Percentiles rank a stretch among this genome's conserved stretches.
Conservation (phyloP, 2,113 vertebrate genomes). For the Peromyscus maniculatus region DNA sequence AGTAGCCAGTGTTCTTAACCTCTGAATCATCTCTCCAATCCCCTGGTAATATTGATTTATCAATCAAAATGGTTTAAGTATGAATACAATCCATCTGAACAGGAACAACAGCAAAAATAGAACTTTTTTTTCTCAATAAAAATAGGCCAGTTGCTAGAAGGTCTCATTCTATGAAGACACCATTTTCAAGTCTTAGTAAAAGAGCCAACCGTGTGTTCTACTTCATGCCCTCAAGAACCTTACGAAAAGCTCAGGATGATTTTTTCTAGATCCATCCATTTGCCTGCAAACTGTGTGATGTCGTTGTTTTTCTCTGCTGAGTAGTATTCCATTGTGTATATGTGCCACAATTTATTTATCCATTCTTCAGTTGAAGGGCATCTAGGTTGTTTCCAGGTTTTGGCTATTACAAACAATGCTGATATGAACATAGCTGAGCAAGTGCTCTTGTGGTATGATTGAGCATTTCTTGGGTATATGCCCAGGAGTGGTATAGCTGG, state of each 20-base stretch:
- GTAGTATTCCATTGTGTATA: too few relatives aligned
- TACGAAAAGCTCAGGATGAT: constrained; percentile 65
- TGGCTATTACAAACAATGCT: too few relatives aligned
- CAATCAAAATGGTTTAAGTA: constrained; percentile 1
- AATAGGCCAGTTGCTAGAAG: constrained; percentile 31
- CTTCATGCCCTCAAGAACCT: neutral
- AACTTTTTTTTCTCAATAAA: constrained; percentile 27
- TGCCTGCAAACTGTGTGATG: too few relatives aligned
- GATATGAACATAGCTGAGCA: too few relatives aligned
- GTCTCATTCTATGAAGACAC: constrained; percentile 58
- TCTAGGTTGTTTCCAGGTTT: too few relatives aligned
- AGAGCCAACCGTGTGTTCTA: constrained; percentile 57
- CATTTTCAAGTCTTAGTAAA: constrained; percentile 68
- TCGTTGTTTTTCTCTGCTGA: too few relatives aligned
- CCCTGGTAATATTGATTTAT: neutral
- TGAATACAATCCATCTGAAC: constrained; percentile 31
- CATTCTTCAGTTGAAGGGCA: too few relatives aligned
- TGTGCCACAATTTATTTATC: too few relatives aligned
- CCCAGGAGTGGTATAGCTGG: too few relatives aligned
- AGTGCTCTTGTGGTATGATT: too few relatives aligned
- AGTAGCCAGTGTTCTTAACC: neutral
- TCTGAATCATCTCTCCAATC: neutral
- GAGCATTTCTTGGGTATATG: too few relatives aligned
- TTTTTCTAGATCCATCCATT: too few relatives aligned
- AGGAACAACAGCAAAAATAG: neutral